Evolutionary conservation across 2,888 invertebrate genomes (phyloP), one percentile per base, ranked within the genome.

Genomic region (Netelia inedita): DNA sequence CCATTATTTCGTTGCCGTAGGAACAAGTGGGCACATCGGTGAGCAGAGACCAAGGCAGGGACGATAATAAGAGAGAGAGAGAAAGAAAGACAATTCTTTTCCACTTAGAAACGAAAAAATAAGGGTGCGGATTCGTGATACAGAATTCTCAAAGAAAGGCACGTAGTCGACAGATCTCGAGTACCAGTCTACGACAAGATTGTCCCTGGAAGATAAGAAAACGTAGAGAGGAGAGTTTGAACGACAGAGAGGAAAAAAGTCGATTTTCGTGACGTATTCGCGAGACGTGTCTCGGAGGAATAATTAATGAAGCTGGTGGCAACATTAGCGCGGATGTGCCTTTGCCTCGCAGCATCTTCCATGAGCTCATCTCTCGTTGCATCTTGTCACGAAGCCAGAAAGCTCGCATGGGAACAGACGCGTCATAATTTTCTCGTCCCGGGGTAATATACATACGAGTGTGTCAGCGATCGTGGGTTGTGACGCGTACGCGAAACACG

Each of bases 1-100:
- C 72, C 76, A 68, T 84, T 76, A 80, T 76, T 68, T 73, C 76
- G 35, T 43, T 76, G 68, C 43, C 61, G 68, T 63, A 61, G 41
- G 59, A 59, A 74, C 1, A 83, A 83, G 69, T 79, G 50, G 74
- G 23, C 21, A 53, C 43, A 59, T 21, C 43, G 16, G 55, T 16
- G 63, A 53, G 35, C 71, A 57, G 21, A 75, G 14, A 63, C 16
- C n/a, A 19, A 21, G 55, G 43, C 28, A 43, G 46, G 23, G 43
- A 76, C 57, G 68, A 68, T 68, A 68, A 68, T 59, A 68, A 68
- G 46, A 16, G 28, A 55, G 35, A 50, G 21, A 50, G 28, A 46
- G 43, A 61, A 19, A 23, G 23, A 28, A 0, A 28, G 43, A n/a
- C 10, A 43, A 21, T 23, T 5, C 35, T 59, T 55, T 21, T 55